Evolutionary conservation across 53 echinoderm and acorn worm species (phyloP).

Genomic region (Holothuria leucospilota): DNA sequence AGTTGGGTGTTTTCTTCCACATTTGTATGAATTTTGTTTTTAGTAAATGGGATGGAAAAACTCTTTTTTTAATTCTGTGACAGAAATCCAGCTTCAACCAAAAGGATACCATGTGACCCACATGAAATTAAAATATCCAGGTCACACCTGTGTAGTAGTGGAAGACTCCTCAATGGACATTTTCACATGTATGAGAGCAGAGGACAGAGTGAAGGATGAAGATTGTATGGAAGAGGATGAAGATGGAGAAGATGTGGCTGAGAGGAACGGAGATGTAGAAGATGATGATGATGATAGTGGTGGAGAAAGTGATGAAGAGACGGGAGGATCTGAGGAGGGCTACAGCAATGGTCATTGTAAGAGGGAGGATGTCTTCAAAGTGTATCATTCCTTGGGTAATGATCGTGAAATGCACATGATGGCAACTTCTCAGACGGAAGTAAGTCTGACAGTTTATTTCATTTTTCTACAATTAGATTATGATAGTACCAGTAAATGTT

Average conservation of each 20-base stretch:
- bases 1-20: too few species aligned
- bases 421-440: conserved; percentile 59
- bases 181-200: conserved; percentile 1
- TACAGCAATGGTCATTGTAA: conserved; percentile 31
- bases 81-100: conserved; percentile 23
- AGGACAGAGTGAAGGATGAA: conserved; percentile 51
- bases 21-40: too few species aligned
- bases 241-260: conserved; percentile 25
- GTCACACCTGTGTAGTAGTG: conserved; percentile 37
- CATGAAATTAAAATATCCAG: conserved; percentile 34
- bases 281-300: conserved; percentile 48
- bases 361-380: conserved; percentile 27
- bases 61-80: not conserved
- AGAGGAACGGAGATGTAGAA: conserved; percentile 31
- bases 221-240: conserved; percentile 49
- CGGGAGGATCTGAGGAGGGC: not conserved
- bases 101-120: conserved; percentile 1
- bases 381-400: conserved; percentile 78
- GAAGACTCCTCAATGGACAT: not conserved
- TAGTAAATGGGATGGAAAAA: not conserved
- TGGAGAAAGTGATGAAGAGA: not conserved
- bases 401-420: conserved; percentile 83
- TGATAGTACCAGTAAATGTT: too few species aligned
- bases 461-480: too few species aligned
- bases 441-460: conserved; percentile 19